These are phyloP conservation scores for Drosophila tsacasi DNA, from an alignment of 1,140 invertebrate genomes.

Conservation along the genomic window DNA sequence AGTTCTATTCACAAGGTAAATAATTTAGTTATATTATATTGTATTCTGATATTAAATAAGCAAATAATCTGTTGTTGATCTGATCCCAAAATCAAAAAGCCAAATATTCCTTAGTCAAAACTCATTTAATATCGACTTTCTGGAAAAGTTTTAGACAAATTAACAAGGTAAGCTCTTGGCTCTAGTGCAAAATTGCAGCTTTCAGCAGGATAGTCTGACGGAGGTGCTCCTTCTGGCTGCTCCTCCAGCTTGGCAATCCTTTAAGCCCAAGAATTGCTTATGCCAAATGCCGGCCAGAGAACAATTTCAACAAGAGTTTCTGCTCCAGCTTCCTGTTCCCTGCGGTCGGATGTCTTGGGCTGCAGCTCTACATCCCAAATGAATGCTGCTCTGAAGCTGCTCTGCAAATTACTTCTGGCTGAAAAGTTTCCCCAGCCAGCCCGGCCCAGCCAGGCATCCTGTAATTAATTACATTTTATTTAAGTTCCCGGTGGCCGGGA, in stretches of 20 bases:
- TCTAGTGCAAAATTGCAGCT: slow-evolving; percentile 25
- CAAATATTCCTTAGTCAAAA: neutral
- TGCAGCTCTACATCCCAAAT: slow-evolving; percentile 34
- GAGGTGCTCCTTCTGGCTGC: slow-evolving; percentile 7
- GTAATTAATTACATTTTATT: slow-evolving; percentile 78
- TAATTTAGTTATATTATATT: too few species aligned
- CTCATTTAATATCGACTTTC: slow-evolving; percentile 27
- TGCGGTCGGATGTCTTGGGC: slow-evolving; percentile 41
- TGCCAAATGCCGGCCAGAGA: slow-evolving; percentile 31
- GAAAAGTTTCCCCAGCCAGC: slow-evolving; percentile 37
- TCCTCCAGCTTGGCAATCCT: slow-evolving; percentile 35
- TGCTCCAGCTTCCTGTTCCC: slow-evolving; percentile 30
- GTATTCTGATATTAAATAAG: too few species aligned
- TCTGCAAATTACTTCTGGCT: slow-evolving; percentile 31
- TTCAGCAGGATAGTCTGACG: slow-evolving; percentile 21
- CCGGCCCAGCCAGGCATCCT: neutral
- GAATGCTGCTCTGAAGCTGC: slow-evolving; percentile 41
- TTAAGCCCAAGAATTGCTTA: slow-evolving; percentile 54
- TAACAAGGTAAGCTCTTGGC: slow-evolving; percentile 23
- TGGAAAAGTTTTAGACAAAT: slow-evolving; percentile 28
- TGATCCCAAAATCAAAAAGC: neutral
- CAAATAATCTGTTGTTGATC: neutral
- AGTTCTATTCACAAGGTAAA: too few species aligned
- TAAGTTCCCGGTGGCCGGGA: slow-evolving; percentile 39
- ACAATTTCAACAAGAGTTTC: slow-evolving; percentile 49